Base-by-base conservation (phyloP, 2,888 invertebrate genomes). In the Iselma pallidipennis region DNA sequence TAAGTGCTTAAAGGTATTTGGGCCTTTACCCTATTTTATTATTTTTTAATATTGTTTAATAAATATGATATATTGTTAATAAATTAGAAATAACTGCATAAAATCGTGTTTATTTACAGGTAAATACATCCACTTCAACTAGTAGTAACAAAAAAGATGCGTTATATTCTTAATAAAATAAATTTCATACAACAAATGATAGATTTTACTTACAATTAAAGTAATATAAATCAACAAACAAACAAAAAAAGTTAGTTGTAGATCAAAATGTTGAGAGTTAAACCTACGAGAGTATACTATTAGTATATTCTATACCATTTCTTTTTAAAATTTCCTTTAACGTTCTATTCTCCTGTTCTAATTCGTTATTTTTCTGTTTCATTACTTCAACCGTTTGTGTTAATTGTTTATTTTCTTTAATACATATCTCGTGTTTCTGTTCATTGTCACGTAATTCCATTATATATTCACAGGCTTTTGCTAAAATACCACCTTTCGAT, bases 401-500 rank as follows among this genome's bases (percentile, higher is more conserved):
- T 9, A 93, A 82, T 72, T 89, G 88, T 72, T 92, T 91, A 67
- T 90, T 90, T 68, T 94, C 92, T 61, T 80, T 80, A 25, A 78
- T 73, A 73, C 83, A 86, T 29, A 87, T 85, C 7, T 85, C 83
- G 78, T 89, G 87, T 83, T 90, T 89, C 72, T 89, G 88, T 79
- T 94, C 91, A 66, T 89, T 89, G 50, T 88, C 87, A 62, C 93
- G 89, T 68, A 97, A 85, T 74, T 95, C 94, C 59, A 88, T 86
- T 66, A 98, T 96, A 80, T 97, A 94, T 78, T 97, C 96, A 80
- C 96, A 97, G 0, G 97, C 96, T 82, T 96, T 97, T 5, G 96
- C 94, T 71, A 98, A 82, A 72, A 97, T 96, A 59, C 95, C 96
- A 14, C 97, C 96, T 85, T 98, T 98, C 76, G 96, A 96, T 86